Base-by-base conservation (phyloP, 2,888 invertebrate species). In the Ferdinandea cuprea region DNA sequence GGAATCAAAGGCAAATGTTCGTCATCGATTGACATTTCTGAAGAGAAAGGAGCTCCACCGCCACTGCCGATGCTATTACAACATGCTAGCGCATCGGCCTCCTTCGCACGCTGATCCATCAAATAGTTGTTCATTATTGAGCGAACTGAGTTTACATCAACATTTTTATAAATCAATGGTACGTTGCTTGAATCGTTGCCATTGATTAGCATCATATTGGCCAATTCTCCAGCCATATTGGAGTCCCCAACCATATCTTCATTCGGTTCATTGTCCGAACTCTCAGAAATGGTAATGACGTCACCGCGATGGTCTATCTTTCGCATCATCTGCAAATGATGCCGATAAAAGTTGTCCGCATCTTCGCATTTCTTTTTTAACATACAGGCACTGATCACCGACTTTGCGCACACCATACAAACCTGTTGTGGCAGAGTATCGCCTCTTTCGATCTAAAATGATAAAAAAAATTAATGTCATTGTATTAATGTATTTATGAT, bases 291-390 rank as follows among this genome's bases (percentile, higher is more conserved):
- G 25, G 81, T 84, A 3, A 86, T 85, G 6, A 86, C 72, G 35
- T 85, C 85, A 11, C 68, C 74, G 2, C 73, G 73, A 11, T 73
- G 87, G 44, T 89, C 89, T 72, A 89, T 87, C 85, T 90, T 90
- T 58, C 87, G 87, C 77, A 89, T 88, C 21, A 90, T 78, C 17
- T 83, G 85, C 83, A 90, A 59, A 78, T 90, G 90, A 83, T 90
- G 89, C 9, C 90, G 90, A 85, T 88, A 91, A 59, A 89, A 91
- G 66, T 88, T 88, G 61, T 90, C 90, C 58, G 91, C 89, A 87
- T 91, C 91, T 87, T 90, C 90, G 83, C 90, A 90, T 85, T 90
- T 91, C 85, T 90, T 89, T 77, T 90, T 91, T 72, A 90, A 89
- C 52, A 88, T 87, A 69, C 88, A 91, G 4, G 91, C 91, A 65